Evolutionary conservation across 2,888 invertebrate species (phyloP).

Genomic region (Plebejus anna): DNA sequence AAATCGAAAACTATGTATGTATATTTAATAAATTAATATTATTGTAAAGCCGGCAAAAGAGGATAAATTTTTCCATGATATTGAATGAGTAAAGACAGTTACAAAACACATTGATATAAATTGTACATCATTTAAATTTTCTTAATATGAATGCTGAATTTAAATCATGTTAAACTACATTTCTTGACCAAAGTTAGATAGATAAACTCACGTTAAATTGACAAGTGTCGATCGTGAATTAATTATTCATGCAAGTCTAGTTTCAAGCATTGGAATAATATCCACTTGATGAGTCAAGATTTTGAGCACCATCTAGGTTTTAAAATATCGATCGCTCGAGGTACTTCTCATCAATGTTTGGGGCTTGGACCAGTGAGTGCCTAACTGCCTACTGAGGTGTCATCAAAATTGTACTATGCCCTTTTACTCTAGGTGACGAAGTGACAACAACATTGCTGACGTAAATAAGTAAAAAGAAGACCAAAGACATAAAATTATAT

Average conservation of each 20-base stretch:
- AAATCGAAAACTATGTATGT: too few species aligned
- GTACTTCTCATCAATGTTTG: not conserved
- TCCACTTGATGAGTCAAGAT: not conserved
- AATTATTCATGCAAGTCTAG: conserved; percentile 20
- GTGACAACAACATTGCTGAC: not conserved
- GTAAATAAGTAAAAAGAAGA: conserved; percentile 5
- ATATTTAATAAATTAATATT: too few species aligned
- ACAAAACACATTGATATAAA: too few species aligned
- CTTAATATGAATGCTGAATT: not conserved
- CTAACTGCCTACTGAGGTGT: not conserved
- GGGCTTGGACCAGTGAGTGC: not conserved
- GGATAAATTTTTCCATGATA: too few species aligned
- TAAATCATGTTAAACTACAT: not conserved
- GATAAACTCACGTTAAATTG: not conserved
- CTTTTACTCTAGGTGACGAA: not conserved
- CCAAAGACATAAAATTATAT: conserved; percentile 7
- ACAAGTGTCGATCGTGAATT: not conserved
- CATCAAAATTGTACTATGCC: not conserved
- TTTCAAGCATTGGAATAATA: not conserved
- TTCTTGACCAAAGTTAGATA: not conserved
- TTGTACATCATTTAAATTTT: not conserved
- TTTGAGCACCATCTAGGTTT: not conserved
- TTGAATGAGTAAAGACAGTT: not conserved
- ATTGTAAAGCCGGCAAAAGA: too few species aligned
- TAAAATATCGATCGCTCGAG: not conserved